phyloP scores from a whole-genome alignment of 2,888 invertebrate genomes.

The Silvanus unidentatus region DNA sequence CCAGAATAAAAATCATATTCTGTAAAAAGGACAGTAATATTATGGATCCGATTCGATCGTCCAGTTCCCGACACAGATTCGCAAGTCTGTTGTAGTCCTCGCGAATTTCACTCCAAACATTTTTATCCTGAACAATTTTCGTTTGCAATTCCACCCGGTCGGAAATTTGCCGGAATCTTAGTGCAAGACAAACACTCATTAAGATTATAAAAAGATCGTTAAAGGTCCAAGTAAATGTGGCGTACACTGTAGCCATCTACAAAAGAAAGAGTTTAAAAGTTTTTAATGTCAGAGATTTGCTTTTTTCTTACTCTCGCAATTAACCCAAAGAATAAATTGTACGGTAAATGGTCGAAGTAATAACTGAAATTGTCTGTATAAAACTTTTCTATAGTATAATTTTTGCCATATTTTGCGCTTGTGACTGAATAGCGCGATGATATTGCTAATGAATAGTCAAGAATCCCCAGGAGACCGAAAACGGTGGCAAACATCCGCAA shows the following conservation, averaged over 20 bases:
- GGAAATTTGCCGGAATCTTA: constrained; percentile 35
- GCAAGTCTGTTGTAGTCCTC: constrained; percentile 26
- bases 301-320: constrained; percentile 1
- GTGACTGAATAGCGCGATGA: too few relatives aligned
- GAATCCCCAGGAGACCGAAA: neutral
- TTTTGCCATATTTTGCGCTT: too few relatives aligned
- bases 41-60: constrained; percentile 21
- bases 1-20: constrained; percentile 25
- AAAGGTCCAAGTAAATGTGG: constrained; percentile 34
- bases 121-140: neutral
- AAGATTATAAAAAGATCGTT: constrained; percentile 39
- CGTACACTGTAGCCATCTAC: constrained; percentile 29
- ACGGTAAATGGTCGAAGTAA: constrained; percentile 1
- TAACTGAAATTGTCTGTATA: constrained; percentile 1
- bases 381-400: neutral
- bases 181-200: constrained; percentile 31
- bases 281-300: too few relatives aligned
- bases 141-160: constrained; percentile 8
- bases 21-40: constrained; percentile 25
- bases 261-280: too few relatives aligned
- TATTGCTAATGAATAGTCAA: neutral
- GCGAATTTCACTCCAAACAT: constrained; percentile 23
- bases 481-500: constrained; percentile 5
- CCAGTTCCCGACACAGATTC: constrained; percentile 22
- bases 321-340: constrained; percentile 7